Base-by-base conservation (phyloP, 2,797 vertebrate genomes). In the Paedocypris micromegethes region DNA sequence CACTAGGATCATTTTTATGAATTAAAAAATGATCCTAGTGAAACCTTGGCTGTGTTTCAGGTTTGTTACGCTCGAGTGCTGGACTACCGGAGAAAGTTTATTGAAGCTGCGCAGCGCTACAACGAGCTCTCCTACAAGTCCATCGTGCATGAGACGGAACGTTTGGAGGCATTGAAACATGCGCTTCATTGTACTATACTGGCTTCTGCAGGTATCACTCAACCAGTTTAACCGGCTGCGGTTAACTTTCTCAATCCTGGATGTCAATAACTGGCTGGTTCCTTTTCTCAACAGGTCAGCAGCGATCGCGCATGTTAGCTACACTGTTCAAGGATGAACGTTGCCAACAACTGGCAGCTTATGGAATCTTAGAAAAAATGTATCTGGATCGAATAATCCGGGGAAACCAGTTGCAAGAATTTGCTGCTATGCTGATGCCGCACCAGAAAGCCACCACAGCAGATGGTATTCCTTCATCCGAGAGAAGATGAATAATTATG, bases 301-400 rank as follows among this genome's bases (percentile, higher is more conserved):
- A 99, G 80, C 94, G 96, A 23, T 99, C 96, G 64, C 92, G 95
- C n/a, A 99, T 98, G 96, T 84, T 99, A 70, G 96, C 96, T 70
- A 99, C 96, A 0, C 92, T 98, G n/a, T 99, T 99, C 77, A 99
- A 99, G 77, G 96, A 98, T 51, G 96, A 99, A 80, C 92, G 96
- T 65, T 99, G 96, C 83, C 96, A 99, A 83, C 96, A 99, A 82
- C 93, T 99, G 70, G 90, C 96, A 7, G 94, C 96, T 37, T 98
- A 99, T 42, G 95, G 96, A 4, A 99, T 99, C 70, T 81, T 99
- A 70, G 96, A 99, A 87, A 99, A 99, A 75, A 99, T 99, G 96
- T 99, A 99, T 77, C 87, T 99, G 0, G 96, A 98, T 77, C 91
- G 96, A 48, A 99, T 99, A 79, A 99, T 99, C 82, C 86, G 96